Percentiles rank a stretch among this genome's conserved stretches.
Conservation (phyloP, 2,113 vertebrate genomes). For the Podarcis raffonei region DNA sequence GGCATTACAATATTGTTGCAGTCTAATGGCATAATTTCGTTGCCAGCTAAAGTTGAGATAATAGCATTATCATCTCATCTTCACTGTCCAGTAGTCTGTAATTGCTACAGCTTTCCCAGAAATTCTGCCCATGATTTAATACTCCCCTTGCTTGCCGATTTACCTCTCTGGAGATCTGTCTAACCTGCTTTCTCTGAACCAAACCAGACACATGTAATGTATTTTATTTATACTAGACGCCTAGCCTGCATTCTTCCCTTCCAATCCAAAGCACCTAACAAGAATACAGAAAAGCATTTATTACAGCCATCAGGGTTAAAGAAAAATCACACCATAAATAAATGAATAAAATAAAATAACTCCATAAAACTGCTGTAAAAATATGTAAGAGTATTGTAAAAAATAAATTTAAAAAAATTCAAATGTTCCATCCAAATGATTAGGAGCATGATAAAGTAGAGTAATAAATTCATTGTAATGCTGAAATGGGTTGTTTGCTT, state of each 20-base stretch:
- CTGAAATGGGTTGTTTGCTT: neutral
- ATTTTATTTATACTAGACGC: neutral
- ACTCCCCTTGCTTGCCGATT: neutral
- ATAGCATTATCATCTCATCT: neutral
- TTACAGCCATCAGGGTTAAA: neutral
- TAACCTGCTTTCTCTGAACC: neutral
- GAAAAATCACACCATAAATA: neutral
- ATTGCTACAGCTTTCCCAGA: conserved; percentile 13
- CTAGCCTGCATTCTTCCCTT: neutral
- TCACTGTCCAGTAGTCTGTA: neutral
- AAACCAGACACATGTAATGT: neutral
- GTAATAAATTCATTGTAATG: neutral
- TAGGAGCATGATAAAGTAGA: neutral
- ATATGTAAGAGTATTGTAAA: neutral
- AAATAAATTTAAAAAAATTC: neutral
- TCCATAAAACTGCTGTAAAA: neutral
- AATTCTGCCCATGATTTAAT: conserved; percentile 2
- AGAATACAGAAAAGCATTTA: neutral
- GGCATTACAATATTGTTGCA: neutral
- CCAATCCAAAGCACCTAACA: neutral
- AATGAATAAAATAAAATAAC: neutral
- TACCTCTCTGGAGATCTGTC: neutral
- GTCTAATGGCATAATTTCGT: conserved; percentile 1
- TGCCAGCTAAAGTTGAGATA: neutral
- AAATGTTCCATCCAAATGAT: neutral